Evolutionary conservation across 2,888 invertebrate species (phyloP).

Genomic region (Ecdyonurus torrentis): DNA sequence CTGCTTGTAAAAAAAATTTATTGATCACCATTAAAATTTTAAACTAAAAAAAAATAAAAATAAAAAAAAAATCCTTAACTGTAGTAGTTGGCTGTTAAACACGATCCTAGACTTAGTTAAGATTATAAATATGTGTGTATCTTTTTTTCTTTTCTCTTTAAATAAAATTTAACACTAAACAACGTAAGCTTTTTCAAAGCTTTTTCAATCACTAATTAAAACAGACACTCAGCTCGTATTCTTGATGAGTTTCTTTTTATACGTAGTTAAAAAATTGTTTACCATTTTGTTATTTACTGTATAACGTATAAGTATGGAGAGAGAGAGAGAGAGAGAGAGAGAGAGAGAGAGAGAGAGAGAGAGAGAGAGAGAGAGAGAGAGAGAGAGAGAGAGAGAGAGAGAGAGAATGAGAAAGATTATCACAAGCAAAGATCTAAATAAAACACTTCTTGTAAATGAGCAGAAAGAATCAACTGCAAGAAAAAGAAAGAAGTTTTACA

Average conservation of each 20-base stretch:
- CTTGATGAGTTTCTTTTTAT: neutral
- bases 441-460: no score
- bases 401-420: no score
- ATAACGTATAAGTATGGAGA: neutral
- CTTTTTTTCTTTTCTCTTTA: neutral
- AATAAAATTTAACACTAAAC: no score
- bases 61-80: neutral
- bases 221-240: neutral
- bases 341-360: no score
- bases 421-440: no score
- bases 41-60: neutral
- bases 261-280: neutral
- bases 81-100: neutral
- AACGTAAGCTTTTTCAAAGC: neutral
- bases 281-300: neutral
- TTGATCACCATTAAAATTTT: neutral
- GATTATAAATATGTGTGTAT: no score
- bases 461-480: no score
- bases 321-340: no score
- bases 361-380: no score
- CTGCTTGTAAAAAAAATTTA: neutral
- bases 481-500: no score
- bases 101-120: neutral
- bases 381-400: no score
- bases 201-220: neutral